These are phyloP conservation scores for Clytia hemisphaerica DNA, from an alignment of 30 jellyfish, hydroid and myxozoan species.

Conservation along the genomic window DNA sequence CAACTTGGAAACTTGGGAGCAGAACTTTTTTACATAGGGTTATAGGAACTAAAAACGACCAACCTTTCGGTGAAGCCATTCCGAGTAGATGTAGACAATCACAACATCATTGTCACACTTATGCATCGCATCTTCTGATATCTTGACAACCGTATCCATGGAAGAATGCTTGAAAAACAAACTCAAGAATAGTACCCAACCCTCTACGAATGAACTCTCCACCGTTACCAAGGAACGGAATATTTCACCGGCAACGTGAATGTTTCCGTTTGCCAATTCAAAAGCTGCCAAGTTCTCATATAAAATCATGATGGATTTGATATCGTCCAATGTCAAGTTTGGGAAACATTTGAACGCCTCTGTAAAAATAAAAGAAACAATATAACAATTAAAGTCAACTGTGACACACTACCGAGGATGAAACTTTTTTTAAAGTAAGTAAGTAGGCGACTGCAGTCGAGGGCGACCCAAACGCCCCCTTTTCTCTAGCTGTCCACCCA, in stretches of 20 bases:
- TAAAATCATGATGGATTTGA: conserved; percentile 11
- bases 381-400: too few species aligned
- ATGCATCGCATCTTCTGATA: conserved; percentile 37
- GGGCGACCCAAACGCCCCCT: too few species aligned
- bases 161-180: conserved; percentile 19
- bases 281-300: conserved; percentile 32
- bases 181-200: conserved; percentile 22
- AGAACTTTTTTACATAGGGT: too few species aligned
- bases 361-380: background rate
- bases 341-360: conserved; percentile 14
- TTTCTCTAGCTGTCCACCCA: too few species aligned
- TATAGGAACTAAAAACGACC: background rate
- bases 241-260: background rate
- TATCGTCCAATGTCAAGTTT: background rate
- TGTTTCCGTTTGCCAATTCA: conserved; percentile 10
- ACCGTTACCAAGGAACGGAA: conserved; percentile 10
- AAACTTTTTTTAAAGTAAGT: too few species aligned
- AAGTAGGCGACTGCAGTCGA: too few species aligned
- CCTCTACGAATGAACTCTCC: conserved; percentile 28
- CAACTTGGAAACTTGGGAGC: too few species aligned
- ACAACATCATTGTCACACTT: conserved; percentile 31
- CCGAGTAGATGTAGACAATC: conserved; percentile 28
- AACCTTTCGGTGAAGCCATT: conserved; percentile 34
- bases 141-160: conserved; percentile 24
- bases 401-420: too few species aligned